Base-by-base conservation (phyloP, 2,888 invertebrate species). In the Dusona sp. region DNA sequence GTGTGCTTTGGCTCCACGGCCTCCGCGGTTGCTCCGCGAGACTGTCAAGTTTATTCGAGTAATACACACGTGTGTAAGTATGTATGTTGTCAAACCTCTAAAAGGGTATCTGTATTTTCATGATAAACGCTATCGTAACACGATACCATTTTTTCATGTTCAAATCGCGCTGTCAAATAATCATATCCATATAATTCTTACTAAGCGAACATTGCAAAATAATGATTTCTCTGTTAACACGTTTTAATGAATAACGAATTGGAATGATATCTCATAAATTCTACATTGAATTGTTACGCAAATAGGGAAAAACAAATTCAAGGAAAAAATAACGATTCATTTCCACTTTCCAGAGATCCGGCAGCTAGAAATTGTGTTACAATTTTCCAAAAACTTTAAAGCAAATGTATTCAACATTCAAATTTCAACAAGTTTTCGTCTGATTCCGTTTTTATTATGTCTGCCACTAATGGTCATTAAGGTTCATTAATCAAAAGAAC, bases 91-190 rank as follows among this genome's bases (percentile, higher is more conserved):
- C 65, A 54, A 54, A 11, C 38, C 54, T 54, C n/a, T 25, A 19
- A n/a, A 42, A 45, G 45, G 29, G 54, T 54, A n/a, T 68, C n/a
- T 78, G 38, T 68, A 51, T 33, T 29, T 45, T n/a, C 16, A 38
- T 16, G 79, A 61, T 57, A 79, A 70, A 79, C 68, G 38, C n/a
- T 38, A 38, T 42, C 22, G 67, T 42, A 38, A 68, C n/a, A 13
- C 19, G 79, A 79, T 33, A 64, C 22, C 29, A 29, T 61, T 22
- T 61, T 74, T 74, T 42, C 61, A 13, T 19, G 3, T 54, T 0
- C 13, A 22, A 54, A n/a, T 19, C 42, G 29, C 29, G 19, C 4
- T 7, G 19, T 16, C 8, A 61, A 36, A 19, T 57, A 29, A n/a
- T 0, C 29, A 61, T 61, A 0, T 9, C 25, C 16, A 61, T 16